Percentiles rank a stretch among this genome's conserved stretches.
Conservation (phyloP, 2,113 vertebrate species). For the Pangasianodon hypophthalmus region DNA sequence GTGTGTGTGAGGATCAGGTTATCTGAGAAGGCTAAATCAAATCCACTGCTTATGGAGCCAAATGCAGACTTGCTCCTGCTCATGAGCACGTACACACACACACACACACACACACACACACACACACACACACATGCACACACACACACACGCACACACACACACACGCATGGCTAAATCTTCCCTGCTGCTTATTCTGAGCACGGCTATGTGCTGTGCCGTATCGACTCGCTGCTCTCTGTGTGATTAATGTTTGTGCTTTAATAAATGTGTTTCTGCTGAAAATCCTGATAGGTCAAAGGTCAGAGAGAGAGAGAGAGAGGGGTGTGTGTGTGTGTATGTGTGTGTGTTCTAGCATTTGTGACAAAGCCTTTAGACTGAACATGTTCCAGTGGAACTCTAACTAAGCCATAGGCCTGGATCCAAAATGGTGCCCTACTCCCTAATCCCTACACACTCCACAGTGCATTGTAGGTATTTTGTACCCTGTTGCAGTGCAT, state of each 20-base stretch:
- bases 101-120: slow-evolving; percentile 5
- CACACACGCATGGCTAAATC: slow-evolving; percentile 11
- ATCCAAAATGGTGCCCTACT: background rate
- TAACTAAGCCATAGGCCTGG: background rate
- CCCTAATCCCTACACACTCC: background rate
- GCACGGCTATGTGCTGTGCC: background rate
- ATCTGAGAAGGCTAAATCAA: slow-evolving; percentile 56
- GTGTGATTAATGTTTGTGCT: background rate
- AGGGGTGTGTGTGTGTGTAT: slow-evolving; percentile 1
- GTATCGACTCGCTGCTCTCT: background rate
- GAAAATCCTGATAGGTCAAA: background rate
- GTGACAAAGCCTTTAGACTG: background rate
- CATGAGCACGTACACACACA: slow-evolving; percentile 39
- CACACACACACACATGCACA: slow-evolving; percentile 21
- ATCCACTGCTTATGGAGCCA: slow-evolving; percentile 51
- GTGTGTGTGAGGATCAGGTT: slow-evolving; percentile 52
- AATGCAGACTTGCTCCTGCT: slow-evolving; percentile 23
- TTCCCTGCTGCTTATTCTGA: slow-evolving; percentile 27
- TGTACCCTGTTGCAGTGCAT: background rate
- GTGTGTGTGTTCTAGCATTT: background rate
- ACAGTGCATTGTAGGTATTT: background rate
- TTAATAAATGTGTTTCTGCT: background rate
- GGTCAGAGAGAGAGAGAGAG: background rate
- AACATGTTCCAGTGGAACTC: background rate
- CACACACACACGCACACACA: background rate